phyloP scores from a whole-genome alignment of 2,888 invertebrate genomes.

The Parapristionchus giblindavisi region DNA sequence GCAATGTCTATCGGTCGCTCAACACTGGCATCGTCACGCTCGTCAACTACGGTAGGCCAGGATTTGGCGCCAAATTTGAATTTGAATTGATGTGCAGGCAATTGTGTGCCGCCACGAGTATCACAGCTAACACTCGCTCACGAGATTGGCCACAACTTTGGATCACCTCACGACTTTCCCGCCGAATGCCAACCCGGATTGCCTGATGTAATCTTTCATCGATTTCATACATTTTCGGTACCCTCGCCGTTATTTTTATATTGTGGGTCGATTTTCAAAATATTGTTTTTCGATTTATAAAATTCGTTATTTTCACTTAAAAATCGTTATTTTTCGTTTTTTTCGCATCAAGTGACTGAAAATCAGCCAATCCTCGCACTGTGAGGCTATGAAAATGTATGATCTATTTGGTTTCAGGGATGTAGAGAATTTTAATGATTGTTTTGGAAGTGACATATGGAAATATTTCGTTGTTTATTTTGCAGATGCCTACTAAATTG shows the following conservation, averaged over 20 bases:
- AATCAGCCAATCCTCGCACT: not conserved
- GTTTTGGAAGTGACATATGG: no score
- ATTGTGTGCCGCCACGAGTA: slow-evolving; percentile 88
- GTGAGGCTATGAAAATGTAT: no score
- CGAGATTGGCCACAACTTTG: slow-evolving; percentile 99
- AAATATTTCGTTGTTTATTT: no score
- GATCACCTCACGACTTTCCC: slow-evolving; percentile 79
- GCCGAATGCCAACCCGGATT: slow-evolving; percentile 44
- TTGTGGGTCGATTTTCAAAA: no score
- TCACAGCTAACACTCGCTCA: slow-evolving; percentile 96
- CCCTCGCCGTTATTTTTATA: no score
- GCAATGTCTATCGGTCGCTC: slow-evolving; percentile 90
- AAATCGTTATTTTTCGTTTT: not conserved
- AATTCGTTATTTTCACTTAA: not conserved
- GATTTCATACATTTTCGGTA: no score
- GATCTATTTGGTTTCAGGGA: no score
- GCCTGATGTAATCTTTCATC: slow-evolving; percentile 38
- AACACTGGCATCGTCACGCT: slow-evolving; percentile 99
- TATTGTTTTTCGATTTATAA: no score
- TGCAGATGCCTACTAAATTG: no score
- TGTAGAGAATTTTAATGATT: no score
- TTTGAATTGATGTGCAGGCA: slow-evolving; percentile 25
- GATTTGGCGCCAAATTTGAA: no score
- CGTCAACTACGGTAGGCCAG: slow-evolving; percentile 89
- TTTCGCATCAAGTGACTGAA: not conserved